Evolutionary conservation across 2,888 invertebrate genomes (phyloP), one percentile per base, ranked within the genome.

Genomic region (Diplazon laetatorius): DNA sequence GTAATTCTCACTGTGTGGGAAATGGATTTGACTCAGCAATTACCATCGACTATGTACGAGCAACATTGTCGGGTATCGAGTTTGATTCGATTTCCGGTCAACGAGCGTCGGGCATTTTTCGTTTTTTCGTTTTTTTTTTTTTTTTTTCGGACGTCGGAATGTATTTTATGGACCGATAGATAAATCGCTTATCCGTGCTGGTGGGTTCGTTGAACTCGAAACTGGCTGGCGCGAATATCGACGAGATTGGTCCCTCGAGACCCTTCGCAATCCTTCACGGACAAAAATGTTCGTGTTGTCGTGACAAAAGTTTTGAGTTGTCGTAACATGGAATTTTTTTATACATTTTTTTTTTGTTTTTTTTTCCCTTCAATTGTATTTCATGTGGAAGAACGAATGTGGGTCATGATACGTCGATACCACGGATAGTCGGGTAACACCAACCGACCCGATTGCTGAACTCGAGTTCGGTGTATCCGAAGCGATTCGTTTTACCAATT

Each of bases 321-420:
- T n/a, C n/a, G 30, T 30, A 30, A 30, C 4, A 6, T 30, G 2
- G 6, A 30, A 30, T 2, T 30, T 30, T 30, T 30, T 30, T 30
- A 30, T 30, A 5, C 30, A 5, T 30, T 30, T 30, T 5, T 5
- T 5, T 30, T 30, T 6, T 30, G 6, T 35, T 65, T 65, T 37
- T 37, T 37, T 65, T 39, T 66, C 22, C 8, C 39, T n/a, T n/a
- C n/a, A n/a, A n/a, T n/a, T n/a, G n/a, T 52, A 14, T 73, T 42
- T 37, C 16, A 14, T 16, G 22, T 16, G 48, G 55, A n/a, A 55
- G 35, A 59, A 12, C 50, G 46, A 66, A 78, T 74, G 46, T 78
- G 66, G 80, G 78, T 75, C 80, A 70, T 42, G 70, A 70, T 44
- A 73, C 69, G 60, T 77, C 70, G 74, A 73, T 78, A 74, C 55